A percentile compares a stretch with the other conserved stretches of the same genome.
Conservation (phyloP, 2,797 vertebrate species). For the Poecile montanus region DNA sequence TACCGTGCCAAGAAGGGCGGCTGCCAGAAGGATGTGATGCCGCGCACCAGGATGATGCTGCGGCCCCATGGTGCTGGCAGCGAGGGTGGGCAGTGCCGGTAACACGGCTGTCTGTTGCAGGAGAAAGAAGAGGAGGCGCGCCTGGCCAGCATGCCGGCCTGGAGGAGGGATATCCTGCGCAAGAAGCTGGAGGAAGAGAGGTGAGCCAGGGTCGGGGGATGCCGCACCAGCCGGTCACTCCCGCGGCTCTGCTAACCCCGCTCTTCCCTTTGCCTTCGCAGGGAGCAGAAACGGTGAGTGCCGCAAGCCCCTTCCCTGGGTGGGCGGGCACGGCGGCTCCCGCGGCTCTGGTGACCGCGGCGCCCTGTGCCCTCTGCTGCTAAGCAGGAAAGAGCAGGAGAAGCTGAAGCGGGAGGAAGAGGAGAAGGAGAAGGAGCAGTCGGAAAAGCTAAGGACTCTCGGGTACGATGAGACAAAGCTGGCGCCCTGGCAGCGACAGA, state of each 20-base stretch:
- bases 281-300: slow-evolving; percentile 96
- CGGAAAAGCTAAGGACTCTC: slow-evolving; percentile 91
- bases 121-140: slow-evolving; percentile 87
- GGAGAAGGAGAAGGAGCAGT: slow-evolving; percentile 88
- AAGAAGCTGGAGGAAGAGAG: slow-evolving; percentile 97
- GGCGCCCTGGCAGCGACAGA: slow-evolving; percentile 96
- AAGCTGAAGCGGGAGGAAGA: slow-evolving; percentile 84
- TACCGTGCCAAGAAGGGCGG: background rate
- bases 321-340: background rate
- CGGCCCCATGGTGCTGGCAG: background rate
- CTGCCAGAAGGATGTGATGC: background rate
- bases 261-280: slow-evolving; percentile 73
- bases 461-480: slow-evolving; percentile 97
- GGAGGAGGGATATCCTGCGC: slow-evolving; percentile 96
- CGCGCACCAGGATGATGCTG: background rate
- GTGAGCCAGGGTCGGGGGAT: slow-evolving; percentile 71
- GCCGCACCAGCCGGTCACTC: accelerated
- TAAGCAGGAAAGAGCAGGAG: slow-evolving; percentile 87
- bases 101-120: slow-evolving; percentile 75
- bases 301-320: background rate
- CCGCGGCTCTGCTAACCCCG: background rate
- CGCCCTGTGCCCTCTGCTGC: background rate
- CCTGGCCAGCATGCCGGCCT: slow-evolving; percentile 93
- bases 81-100: background rate
- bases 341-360: background rate